These are phyloP conservation scores for Pagrus major DNA, from an alignment of 2,113 vertebrate genomes.

Conservation along the genomic window DNA sequence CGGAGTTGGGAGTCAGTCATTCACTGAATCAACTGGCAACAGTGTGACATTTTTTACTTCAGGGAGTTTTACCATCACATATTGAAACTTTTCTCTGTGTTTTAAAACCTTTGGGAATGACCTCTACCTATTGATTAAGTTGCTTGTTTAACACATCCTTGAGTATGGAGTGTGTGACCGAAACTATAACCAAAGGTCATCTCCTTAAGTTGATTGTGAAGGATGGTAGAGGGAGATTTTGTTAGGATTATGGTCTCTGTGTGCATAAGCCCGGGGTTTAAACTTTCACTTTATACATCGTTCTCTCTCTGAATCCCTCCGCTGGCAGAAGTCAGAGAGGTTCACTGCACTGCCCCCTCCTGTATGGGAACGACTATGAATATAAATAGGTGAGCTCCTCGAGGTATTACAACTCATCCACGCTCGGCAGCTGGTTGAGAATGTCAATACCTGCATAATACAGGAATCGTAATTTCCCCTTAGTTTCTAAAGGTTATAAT, in stretches of 20 bases:
- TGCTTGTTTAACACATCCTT: constrained; percentile 65
- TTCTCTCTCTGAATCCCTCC: constrained; percentile 67
- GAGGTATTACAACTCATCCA: constrained; percentile 72
- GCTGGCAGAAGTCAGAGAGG: constrained; percentile 65
- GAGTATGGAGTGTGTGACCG: constrained; percentile 44
- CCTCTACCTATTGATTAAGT: constrained; percentile 50
- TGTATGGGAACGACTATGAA: constrained; percentile 75
- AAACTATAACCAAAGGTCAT: constrained; percentile 58
- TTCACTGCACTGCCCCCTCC: constrained; percentile 74
- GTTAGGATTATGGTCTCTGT: constrained; percentile 68
- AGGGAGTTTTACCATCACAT: neutral
- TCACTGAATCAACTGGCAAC: neutral
- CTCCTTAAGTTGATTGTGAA: constrained; percentile 62
- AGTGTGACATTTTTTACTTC: neutral
- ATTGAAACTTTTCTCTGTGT: constrained; percentile 5
- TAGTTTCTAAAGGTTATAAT: constrained; percentile 65
- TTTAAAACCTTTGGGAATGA: constrained; percentile 35
- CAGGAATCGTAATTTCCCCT: constrained; percentile 60
- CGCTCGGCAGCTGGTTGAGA: constrained; percentile 62
- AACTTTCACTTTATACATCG: constrained; percentile 75
- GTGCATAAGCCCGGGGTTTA: constrained; percentile 69
- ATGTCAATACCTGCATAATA: constrained; percentile 75
- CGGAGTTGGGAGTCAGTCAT: neutral
- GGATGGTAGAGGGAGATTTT: constrained; percentile 62
- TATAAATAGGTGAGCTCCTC: constrained; percentile 76